Base-by-base conservation (phyloP, 2,888 invertebrate species). In the Chymomyza caudatula region DNA sequence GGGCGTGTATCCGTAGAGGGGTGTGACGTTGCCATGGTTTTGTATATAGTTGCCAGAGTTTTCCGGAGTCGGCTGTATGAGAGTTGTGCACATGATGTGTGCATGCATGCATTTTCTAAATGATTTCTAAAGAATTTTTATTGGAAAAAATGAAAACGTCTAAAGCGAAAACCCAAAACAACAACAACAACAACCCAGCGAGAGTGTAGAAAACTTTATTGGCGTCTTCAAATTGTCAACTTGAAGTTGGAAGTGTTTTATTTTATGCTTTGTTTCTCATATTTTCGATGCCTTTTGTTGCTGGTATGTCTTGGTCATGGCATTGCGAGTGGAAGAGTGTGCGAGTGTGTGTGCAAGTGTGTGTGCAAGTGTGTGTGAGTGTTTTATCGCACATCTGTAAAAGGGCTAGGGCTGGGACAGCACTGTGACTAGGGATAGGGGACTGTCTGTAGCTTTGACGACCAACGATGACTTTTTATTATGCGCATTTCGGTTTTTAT, bases 261-360 rank as follows among this genome's bases (percentile, higher is more conserved):
- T 84, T 83, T 81, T 72, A 78, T 84, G 84, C 77, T 81, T 81
- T 83, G 84, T 78, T 78, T 81, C 83, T 83, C 80, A 81, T 81
- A 81, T 81, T 81, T 83, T 80, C 71, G 59, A 63, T 73, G 70
- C 76, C 77, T 56, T 56, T 55, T 55, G 44, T 37, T 52, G 54
- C 29, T 37, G 69, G 25, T 67, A 64, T 74, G 70, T 74, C 83
- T 80, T 83, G 82, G 83, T 6, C 47, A 17, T 47, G 47, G 47
- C 47, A 47, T 47, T 47, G 47, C 47, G 47, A n/a, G 47, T n/a
- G n/a, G n/a, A n/a, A n/a, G n/a, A n/a, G n/a, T n/a, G n/a, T n/a
- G n/a, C n/a, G n/a, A n/a, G n/a, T n/a, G n/a, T n/a, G n/a, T n/a
- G n/a, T n/a, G n/a, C n/a, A n/a, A n/a, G 49, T 49, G 5, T 49